Evolutionary conservation across 2,113 vertebrate species (phyloP).

Genomic region (Dasypus novemcinctus): DNA sequence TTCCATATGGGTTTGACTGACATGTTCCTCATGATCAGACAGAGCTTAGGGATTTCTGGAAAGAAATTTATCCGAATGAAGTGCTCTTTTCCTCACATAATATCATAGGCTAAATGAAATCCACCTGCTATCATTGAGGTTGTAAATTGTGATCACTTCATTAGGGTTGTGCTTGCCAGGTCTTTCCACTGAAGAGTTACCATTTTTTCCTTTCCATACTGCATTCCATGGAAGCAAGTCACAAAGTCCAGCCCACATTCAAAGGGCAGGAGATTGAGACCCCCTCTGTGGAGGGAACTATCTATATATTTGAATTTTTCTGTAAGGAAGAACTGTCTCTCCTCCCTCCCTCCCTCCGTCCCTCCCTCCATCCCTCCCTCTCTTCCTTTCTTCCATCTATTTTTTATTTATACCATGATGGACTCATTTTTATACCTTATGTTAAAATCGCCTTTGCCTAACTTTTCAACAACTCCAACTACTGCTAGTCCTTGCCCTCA

Average conservation of each 20-base stretch:
- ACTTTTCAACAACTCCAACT: background rate
- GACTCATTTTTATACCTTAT: background rate
- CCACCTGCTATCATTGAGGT: background rate
- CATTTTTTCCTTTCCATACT: background rate
- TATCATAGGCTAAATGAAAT: accelerated
- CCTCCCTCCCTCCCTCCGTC: no score
- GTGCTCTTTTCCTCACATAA: background rate
- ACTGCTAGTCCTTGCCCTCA: background rate
- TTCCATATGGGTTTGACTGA: background rate
- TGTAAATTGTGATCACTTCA: background rate
- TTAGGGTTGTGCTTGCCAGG: background rate
- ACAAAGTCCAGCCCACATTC: background rate
- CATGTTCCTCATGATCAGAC: background rate
- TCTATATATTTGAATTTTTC: background rate
- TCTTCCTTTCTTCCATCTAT: no score
- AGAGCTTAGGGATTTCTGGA: background rate
- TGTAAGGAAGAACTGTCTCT: no score
- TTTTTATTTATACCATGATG: no score
- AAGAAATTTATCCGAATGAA: background rate
- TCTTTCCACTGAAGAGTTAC: background rate
- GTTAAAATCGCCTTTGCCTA: background rate
- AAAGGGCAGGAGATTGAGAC: background rate
- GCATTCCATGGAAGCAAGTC: background rate
- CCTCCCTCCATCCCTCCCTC: no score
- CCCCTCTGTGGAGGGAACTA: background rate